Base-by-base conservation (phyloP, 2,888 invertebrate genomes). In the Rhagium mordax region DNA sequence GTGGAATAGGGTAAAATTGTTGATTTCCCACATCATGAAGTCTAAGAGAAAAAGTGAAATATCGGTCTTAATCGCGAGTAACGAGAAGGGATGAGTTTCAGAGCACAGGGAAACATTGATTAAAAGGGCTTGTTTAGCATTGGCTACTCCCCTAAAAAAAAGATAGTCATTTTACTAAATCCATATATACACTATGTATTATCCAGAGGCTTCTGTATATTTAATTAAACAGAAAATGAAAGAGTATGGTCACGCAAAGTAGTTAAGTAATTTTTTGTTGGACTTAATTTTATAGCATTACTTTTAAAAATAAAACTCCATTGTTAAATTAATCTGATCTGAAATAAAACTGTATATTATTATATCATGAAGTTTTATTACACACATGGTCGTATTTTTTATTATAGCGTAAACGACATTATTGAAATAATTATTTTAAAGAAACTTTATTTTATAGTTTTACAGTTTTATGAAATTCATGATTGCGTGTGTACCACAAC, bases 201-300 rank as follows among this genome's bases (percentile, higher is more conserved):
- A 13, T 13, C 3, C 33, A 3, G 10, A 33, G 13, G 41, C 13
- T n/a, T 5, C 41, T 41, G 41, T 41, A n/a, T 41, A 41, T 41
- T 41, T 41, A 41, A 41, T 41, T 41, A 41, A 41, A 41, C 41
- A 41, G n/a, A 41, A 41, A 4, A 3, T 4, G 3, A n/a, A 21
- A 55, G n/a, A 6, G 27, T n/a, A 24, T 55, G 15, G 24, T 55
- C 55, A 55, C 55, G 55, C 55, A 55, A 55, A 21, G 55, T 55
- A 55, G 27, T 55, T 55, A 55, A 24, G 10, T n/a, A 4, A 24
- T 55, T 55, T 55, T 55, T 24, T 15, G 55, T 10, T 24, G 24
- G n/a, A n/a, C 10, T 24, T 55, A 55, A 55, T 20, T 51, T 24
- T 15, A 7, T 20, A 6, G 13, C 24, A 6, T 24, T 55, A 55